Evolutionary conservation across 2,113 vertebrate species (phyloP), one percentile per base, ranked within the genome.

Genomic region (Eptatretus burgeri): DNA sequence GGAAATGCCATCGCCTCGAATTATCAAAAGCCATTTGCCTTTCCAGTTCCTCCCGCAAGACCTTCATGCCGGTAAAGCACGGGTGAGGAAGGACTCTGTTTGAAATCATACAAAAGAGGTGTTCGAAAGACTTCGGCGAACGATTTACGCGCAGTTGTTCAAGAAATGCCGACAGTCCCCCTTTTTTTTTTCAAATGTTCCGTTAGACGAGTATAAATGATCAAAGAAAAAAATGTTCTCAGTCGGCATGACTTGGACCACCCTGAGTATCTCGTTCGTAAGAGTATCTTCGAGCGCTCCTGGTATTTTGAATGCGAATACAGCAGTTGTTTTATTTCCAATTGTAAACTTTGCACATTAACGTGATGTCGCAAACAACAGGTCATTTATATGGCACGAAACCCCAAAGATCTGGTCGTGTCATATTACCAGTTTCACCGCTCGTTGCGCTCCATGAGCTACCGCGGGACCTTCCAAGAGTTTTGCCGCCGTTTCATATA

Each of bases 331-430:
- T 41, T 41, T 41, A 41, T 41, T 41, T 41, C 27, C 27, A 7
- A 41, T 3, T 41, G 56, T 60, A 60, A 60, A 17, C n/a, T 60
- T 20, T n/a, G 56, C 12, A 60, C 56, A 20, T 60, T 9, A 9
- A 10, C 56, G 12, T 60, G 56, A 20, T 20, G 56, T 20, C 20
- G 3, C 27, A 7, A 41, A 41, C 51, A 0, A 8, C 52, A 98
- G 91, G 84, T 98, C 70, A 93, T 98, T 71, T 98, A 95, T 71
- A 98, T 98, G 91, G 91, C 89, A 51, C 82, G 91, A 2, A 98
- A 98, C 71, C 91, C 91, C 56, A 98, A 95, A 78, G 91, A 98
- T 72, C 74, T 98, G 74, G 91, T 93, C 56, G 87, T 95, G 64
- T 89, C 91, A 51, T 98, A 98, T 67, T 98, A 94, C 66, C 87